Base-by-base conservation (phyloP, 2,113 vertebrate species). In the Neodontobutis hainanensis region DNA sequence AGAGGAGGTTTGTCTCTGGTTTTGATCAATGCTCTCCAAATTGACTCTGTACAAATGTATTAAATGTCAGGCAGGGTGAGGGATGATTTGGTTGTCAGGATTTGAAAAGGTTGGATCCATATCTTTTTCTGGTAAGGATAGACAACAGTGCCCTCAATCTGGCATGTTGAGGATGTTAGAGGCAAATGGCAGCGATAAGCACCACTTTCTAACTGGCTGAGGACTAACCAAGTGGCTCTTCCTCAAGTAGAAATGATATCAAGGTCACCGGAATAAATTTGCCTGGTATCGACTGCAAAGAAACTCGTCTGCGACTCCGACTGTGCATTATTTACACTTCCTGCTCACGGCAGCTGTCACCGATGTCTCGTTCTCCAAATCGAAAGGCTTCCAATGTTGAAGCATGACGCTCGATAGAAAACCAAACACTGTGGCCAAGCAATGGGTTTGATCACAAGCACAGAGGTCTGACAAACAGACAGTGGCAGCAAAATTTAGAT, bases 291-390 rank as follows among this genome's bases (percentile, higher is more conserved):
- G 75, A 87, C 79, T 73, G 63, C 70, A 81, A 68, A 70, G 65
- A 76, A 83, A 58, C 75, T 66, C 15, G 60, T 64, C 48, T 70
- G 67, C 64, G 80, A 81, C 67, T 81, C 64, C 73, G 68, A 60
- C 49, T 66, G 67, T 85, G 81, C 81, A 89, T 88, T 90, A 89
- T 89, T 90, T 86, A 86, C 83, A 81, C 85, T 78, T 72, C 77
- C 77, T 80, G 82, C 77, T 86, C 70, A 63, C 40, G 57, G 65
- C 84, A 80, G 83, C 89, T 87, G 85, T 88, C 85, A 77, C 47
- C 53, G 60, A 63, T 80, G 80, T 82, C 83, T 85, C 82, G 66
- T 70, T 62, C 71, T 68, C 73, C 61, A 70, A 76, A 86, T 87
- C 50, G 66, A 88, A 73, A 44, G 9, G 53, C 74, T 83, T 78